Evolutionary conservation across 2,113 vertebrate species (phyloP).

Genomic region (Stegastes partitus): DNA sequence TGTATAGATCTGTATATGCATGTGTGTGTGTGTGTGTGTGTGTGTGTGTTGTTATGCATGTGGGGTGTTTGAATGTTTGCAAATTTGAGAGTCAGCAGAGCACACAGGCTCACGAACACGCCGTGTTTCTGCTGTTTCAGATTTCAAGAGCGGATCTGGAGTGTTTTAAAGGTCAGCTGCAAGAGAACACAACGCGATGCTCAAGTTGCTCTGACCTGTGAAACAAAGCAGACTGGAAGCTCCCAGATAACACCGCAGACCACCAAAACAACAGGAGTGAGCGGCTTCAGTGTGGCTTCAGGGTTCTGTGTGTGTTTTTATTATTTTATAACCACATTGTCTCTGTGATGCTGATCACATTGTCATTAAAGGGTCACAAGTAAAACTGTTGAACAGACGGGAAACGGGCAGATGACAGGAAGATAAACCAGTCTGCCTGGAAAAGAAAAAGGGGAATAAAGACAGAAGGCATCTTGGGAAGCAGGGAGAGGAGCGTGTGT

Average conservation of each 20-base stretch:
- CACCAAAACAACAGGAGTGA: slow-evolving; percentile 27
- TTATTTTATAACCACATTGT: slow-evolving; percentile 27
- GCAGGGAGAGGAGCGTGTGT: slow-evolving; percentile 42
- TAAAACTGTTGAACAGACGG: slow-evolving; percentile 20
- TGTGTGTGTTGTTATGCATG: slow-evolving; percentile 41
- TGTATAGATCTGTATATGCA: slow-evolving; percentile 26
- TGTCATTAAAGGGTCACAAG: slow-evolving; percentile 50
- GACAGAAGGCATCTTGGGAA: slow-evolving; percentile 40
- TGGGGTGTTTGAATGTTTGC: slow-evolving; percentile 55
- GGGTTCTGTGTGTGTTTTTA: slow-evolving; percentile 4
- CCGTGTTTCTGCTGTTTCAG: slow-evolving; percentile 12
- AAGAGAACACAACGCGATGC: slow-evolving; percentile 40
- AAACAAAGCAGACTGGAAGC: slow-evolving; percentile 28
- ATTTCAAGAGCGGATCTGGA: slow-evolving; percentile 48
- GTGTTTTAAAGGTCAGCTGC: slow-evolving; percentile 72
- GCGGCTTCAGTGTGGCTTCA: not conserved
- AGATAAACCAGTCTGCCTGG: slow-evolving; percentile 37
- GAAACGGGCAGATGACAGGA: slow-evolving; percentile 5
- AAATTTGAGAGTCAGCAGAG: slow-evolving; percentile 67
- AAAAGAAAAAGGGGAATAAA: slow-evolving; percentile 22
- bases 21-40: slow-evolving; percentile 24
- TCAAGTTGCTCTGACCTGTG: slow-evolving; percentile 46
- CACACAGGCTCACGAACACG: slow-evolving; percentile 57
- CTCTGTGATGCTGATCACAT: slow-evolving; percentile 80
- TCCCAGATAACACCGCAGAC: slow-evolving; percentile 22